phyloP scores from a whole-genome alignment of 2,113 vertebrate genomes.

The Pontoporia blainvillei region DNA sequence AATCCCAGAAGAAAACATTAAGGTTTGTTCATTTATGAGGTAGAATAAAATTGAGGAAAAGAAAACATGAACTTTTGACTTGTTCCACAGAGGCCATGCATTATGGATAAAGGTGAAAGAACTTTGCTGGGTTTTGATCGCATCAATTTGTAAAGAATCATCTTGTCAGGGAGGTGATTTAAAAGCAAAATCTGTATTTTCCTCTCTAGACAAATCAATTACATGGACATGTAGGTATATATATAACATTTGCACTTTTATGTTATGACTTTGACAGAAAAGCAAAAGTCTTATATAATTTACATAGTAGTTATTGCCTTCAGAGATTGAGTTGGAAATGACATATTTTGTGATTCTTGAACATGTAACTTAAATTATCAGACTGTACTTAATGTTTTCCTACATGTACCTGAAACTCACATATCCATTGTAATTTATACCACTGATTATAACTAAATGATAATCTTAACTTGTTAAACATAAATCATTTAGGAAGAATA shows the following conservation, averaged over 20 bases:
- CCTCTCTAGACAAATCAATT: neutral
- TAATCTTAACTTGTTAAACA: neutral
- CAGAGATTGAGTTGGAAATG: neutral
- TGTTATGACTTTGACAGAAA: neutral
- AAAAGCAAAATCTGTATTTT: conserved; percentile 20
- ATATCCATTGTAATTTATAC: neutral
- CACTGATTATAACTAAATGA: neutral
- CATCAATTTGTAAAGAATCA: neutral
- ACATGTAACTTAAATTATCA: neutral
- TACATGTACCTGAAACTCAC: neutral
- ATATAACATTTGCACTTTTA: neutral
- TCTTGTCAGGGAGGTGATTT: neutral
- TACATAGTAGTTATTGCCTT: neutral
- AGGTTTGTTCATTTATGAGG: neutral
- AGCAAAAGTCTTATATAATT: neutral
- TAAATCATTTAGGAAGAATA: neutral
- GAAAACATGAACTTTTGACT: neutral
- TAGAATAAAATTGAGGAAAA: neutral
- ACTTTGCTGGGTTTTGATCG: neutral
- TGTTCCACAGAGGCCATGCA: neutral
- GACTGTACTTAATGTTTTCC: neutral
- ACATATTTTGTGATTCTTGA: conserved; percentile 8
- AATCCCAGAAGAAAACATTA: neutral
- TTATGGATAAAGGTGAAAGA: neutral
- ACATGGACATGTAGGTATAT: neutral